Base-by-base conservation (phyloP, 2,113 vertebrate genomes). In the Monarcha castaneiventris region DNA sequence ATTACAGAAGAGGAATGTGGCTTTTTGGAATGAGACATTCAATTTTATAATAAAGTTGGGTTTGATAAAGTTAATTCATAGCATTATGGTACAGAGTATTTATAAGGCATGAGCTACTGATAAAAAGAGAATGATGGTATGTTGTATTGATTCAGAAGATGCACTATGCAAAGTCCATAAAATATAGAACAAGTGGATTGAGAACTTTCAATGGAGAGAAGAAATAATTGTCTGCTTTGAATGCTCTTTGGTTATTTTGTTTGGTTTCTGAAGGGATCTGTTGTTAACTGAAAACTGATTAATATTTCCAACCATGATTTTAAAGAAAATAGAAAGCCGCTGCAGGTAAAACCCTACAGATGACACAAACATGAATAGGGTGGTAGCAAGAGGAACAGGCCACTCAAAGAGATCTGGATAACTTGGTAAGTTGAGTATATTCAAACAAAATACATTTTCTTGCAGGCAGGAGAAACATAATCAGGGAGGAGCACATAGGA, bases 41-140 rank as follows among this genome's bases (percentile, higher is more conserved):
- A 55, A 9, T 79, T 82, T 79, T 30, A 41, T 67, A 79, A 72
- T 67, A 19, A 32, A 71, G 13, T 67, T 3, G 3, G 63, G 30
- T 55, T 83, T 75, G 33, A 54, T 58, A n/a, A 21, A 73, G 39
- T 43, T 52, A 71, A 88, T 72, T 58, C 37, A 29, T 27, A 76
- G 32, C 0, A 0, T 59, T 59, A 30, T 10, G 29, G 32, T 75
- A 55, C 6, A 54, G 6, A 39, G 27, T 30, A 84, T 85, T 79
- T 87, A 37, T 83, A 43, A 86, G 48, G 17, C 35, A 46, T 37
- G 33, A 35, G 20, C 16, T 75, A 23, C 16, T 32, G 67, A 59
- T 80, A 63, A 16, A 51, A 88, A 72, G 49, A 79, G 56, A 90
- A 85, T 67, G n/a, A 32, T 16, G 15, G 11, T 66, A 55, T 62